Percentiles rank a stretch among this genome's conserved stretches.
phyloP scores from a whole-genome alignment of 2,113 vertebrate genomes.

The Bos javanicus region DNA sequence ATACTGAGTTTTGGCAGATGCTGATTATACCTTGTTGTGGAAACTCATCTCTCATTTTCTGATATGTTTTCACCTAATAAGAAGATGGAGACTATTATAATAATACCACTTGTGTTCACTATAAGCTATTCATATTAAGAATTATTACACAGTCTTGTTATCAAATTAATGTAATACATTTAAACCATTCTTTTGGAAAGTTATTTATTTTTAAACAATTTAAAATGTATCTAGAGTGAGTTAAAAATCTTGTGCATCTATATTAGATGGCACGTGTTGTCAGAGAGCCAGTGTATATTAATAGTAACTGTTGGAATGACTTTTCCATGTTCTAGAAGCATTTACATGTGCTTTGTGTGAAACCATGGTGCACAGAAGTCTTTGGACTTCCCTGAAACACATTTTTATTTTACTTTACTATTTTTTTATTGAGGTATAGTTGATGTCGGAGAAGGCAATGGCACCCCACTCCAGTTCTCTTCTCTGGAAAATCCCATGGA shows the following conservation, averaged over 20 bases:
- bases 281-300: neutral
- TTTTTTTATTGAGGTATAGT: neutral
- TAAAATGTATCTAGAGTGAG: neutral
- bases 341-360: neutral
- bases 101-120: slow-evolving; percentile 1
- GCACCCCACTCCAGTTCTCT: too few relatives aligned
- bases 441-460: too few relatives aligned
- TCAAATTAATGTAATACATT: slow-evolving; percentile 54
- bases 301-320: neutral
- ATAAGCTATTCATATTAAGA: slow-evolving; percentile 61
- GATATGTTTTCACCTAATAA: slow-evolving; percentile 65
- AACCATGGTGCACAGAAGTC: neutral
- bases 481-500: too few relatives aligned
- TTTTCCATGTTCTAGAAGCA: neutral
- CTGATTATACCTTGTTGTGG: slow-evolving; percentile 60
- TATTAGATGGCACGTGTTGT: slow-evolving; percentile 21
- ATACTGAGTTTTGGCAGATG: slow-evolving; percentile 65
- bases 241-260: neutral
- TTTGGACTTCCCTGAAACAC: neutral
- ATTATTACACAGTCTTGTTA: slow-evolving; percentile 35
- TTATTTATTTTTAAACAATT: slow-evolving; percentile 65
- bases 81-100: slow-evolving; percentile 25
- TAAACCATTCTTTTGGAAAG: slow-evolving; percentile 54
- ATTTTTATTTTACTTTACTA: neutral
- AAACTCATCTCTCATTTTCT: slow-evolving; percentile 73